These are phyloP conservation scores for Dicycla oo DNA, from an alignment of 2,888 invertebrate species.

Conservation along the genomic window DNA sequence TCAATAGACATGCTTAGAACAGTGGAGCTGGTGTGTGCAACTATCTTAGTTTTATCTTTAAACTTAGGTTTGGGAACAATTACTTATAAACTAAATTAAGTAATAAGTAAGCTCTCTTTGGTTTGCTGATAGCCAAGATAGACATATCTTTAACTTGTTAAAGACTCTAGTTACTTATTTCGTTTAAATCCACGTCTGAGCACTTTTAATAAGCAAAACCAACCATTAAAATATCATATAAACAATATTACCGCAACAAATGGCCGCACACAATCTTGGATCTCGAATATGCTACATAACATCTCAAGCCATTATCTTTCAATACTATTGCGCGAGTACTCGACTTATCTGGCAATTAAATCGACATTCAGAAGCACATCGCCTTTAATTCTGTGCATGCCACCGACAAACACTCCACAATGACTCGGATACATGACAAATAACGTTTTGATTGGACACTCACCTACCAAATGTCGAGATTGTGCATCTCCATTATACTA, in stretches of 20 bases:
- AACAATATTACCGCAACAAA: slow-evolving; percentile 66
- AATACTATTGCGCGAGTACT: slow-evolving; percentile 84
- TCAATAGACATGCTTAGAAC: slow-evolving; percentile 10
- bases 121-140: neutral
- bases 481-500: slow-evolving; percentile 67
- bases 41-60: neutral
- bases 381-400: slow-evolving; percentile 86
- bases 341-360: slow-evolving; percentile 90
- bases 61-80: no score
- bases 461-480: slow-evolving; percentile 72
- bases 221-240: slow-evolving; percentile 59
- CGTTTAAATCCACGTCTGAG: neutral
- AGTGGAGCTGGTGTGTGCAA: neutral
- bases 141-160: no score
- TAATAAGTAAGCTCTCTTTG: neutral
- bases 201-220: slow-evolving; percentile 29
- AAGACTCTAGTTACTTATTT: no score
- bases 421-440: slow-evolving; percentile 89
- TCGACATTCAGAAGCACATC: slow-evolving; percentile 89
- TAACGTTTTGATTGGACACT: slow-evolving; percentile 89
- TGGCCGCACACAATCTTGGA: slow-evolving; percentile 69
- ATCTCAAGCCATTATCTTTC: slow-evolving; percentile 88
- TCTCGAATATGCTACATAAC: slow-evolving; percentile 85
- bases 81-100: no score
- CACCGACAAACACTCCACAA: slow-evolving; percentile 87